Evolutionary conservation across 2,113 vertebrate species (phyloP), one percentile per base, ranked within the genome.

Genomic region (Bombycilla garrulus): DNA sequence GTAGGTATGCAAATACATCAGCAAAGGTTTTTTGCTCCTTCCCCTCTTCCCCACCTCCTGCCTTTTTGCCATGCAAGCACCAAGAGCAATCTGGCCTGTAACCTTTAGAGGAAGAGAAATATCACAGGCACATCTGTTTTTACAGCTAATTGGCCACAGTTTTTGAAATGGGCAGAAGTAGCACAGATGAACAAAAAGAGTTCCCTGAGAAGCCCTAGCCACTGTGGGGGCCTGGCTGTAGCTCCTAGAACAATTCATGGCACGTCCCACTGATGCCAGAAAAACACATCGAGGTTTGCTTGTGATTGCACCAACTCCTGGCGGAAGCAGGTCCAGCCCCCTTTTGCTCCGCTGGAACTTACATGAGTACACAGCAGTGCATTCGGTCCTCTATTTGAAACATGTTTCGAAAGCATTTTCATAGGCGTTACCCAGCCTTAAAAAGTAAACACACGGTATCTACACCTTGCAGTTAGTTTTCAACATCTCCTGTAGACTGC

Each of bases 101-200:
- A 91, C 66, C 66, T 95, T 95, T 78, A 92, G 69, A 95, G 81
- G 87, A 93, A 92, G 84, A 96, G 85, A 80, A 93, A 74, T 91
- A 96, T 91, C 89, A 95, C 66, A 96, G 83, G 58, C 66, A 84
- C 91, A 94, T 86, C 90, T 96, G 91, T 25, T 94, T 95, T 93
- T 66, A 90, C 73, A 91, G 84, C 47, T 84, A 91, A 93, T 77
- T 91, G 18, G 70, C 73, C 47, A 61, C 61, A 44, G 54, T 77
- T 92, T 96, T 82, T 95, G 31, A 93, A 94, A 95, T 14, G 70
- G 83, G 62, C 78, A 94, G 81, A 91, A 94, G 70, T 56, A 65
- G 40, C 47, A 81, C n/a, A 87, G 47, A 93, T 79, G 73, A 91
- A 93, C 58, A 74, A 84, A 89, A 89, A 81, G 40, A 83, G 81